Percentiles rank a stretch among this genome's conserved stretches.
These are phyloP conservation scores for Ferrisia virgata DNA, from an alignment of 2,888 invertebrate species.

Conservation along the genomic window DNA sequence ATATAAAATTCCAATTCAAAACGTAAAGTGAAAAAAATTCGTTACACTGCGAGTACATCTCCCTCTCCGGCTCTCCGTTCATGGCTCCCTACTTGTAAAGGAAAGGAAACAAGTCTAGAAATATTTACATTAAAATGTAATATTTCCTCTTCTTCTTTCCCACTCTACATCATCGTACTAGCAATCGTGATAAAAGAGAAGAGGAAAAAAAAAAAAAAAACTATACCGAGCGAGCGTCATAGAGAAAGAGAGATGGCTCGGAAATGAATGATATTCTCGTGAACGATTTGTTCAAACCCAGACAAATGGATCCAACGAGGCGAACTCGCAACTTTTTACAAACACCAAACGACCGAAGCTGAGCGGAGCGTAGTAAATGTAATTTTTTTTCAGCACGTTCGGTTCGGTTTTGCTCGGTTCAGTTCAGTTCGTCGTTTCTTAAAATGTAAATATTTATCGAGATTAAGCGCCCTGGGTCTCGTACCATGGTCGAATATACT, in stretches of 20 bases:
- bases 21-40: not conserved
- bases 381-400: not conserved
- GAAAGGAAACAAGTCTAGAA: not conserved
- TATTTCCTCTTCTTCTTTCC: not conserved
- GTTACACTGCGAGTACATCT: not conserved
- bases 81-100: not conserved
- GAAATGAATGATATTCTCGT: constrained; percentile 1
- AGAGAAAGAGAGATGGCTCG: not conserved
- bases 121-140: constrained; percentile 17
- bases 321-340: not conserved
- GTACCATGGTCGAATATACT: no score
- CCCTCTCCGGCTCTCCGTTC: not conserved
- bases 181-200: not conserved
- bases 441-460: not conserved
- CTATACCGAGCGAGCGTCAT: not conserved
- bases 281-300: not conserved
- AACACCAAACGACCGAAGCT: not conserved
- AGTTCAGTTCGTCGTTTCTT: no score
- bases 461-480: not conserved
- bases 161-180: not conserved
- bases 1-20: not conserved
- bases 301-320: constrained; percentile 2
- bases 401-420: no score
- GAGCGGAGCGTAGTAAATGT: not conserved
- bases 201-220: not conserved